Base-by-base conservation (phyloP, 2,113 vertebrate genomes). In the Siphamia tubifer region DNA sequence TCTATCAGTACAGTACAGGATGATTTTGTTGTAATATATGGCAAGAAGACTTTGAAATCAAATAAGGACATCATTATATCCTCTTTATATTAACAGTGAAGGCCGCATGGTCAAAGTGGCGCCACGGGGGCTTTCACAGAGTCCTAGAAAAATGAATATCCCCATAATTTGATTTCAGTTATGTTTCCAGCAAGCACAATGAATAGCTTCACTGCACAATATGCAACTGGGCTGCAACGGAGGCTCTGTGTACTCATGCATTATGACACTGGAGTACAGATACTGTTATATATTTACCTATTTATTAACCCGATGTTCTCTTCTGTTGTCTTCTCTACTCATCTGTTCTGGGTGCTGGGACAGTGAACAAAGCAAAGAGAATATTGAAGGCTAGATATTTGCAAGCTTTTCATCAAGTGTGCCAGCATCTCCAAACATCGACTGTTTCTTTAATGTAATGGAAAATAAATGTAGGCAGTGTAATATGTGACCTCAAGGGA, bases 191-290 rank as follows among this genome's bases (percentile, higher is more conserved):
- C 53, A 5, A 66, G 43, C 43, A 53, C n/a, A 56, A 23, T 23
- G 39, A 57, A 52, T 16, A 58, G 66, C 39, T 51, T 67, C 34
- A 39, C 5, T 48, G 44, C 57, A 23, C 60, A 70, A 52, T 67
- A 31, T 48, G 43, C 69, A 45, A 13, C 27, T 23, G 44, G 38
- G 36, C 20, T n/a, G 47, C 27, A 21, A 34, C 8, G n/a, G 43
- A 66, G 48, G 58, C 40, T 49, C 47, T 39, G 52, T 68, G 36
- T 56, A 60, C 6, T 74, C 10, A 21, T 48, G 48, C 58, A 66
- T 55, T 39, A 32, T 60, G 39, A 60, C 21, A 40, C 27, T 51
- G 42, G n/a, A n/a, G n/a, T n/a, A n/a, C n/a, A n/a, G n/a, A n/a
- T n/a, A n/a, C n/a, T n/a, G n/a, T n/a, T n/a, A n/a, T 65, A 39